These are phyloP conservation scores for Eucidaris tribuloides DNA, from an alignment of 35 echinoderm and acorn worm species.

Conservation along the genomic window DNA sequence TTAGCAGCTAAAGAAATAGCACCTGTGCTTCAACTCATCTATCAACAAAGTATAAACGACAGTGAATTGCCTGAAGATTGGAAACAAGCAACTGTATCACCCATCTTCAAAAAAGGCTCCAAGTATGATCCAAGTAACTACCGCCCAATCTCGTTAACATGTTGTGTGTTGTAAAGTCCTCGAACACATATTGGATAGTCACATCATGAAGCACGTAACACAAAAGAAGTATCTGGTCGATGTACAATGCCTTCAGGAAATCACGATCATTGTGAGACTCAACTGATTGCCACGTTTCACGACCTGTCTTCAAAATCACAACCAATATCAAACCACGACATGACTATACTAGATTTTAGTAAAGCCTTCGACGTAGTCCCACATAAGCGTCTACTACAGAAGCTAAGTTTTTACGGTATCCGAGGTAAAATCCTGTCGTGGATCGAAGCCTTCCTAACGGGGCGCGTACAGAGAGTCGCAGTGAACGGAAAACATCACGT, in stretches of 20 bases:
- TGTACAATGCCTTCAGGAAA: neutral
- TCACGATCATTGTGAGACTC: neutral
- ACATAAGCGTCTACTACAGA: constrained; percentile 10
- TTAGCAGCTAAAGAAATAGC: neutral
- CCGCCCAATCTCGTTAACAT: constrained; percentile 16
- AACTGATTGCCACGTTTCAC: neutral
- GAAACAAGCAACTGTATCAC: constrained; percentile 17
- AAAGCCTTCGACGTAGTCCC: constrained; percentile 43
- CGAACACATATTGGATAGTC: constrained; percentile 7
- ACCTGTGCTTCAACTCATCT: neutral
- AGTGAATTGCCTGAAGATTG: neutral
- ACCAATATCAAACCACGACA: neutral
- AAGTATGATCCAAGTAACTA: constrained; percentile 22
- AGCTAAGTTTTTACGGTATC: constrained; percentile 55
- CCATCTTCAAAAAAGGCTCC: constrained; percentile 35
- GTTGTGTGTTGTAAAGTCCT: neutral
- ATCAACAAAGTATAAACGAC: neutral
- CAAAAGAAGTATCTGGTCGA: neutral
- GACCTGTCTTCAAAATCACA: neutral
- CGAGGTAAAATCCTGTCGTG: constrained; percentile 20
- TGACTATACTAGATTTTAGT: constrained; percentile 36
- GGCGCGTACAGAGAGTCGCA: constrained; percentile 7
- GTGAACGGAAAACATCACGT: constrained; percentile 18
- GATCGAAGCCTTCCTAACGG: constrained; percentile 38
- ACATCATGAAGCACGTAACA: constrained; percentile 4